Evolutionary conservation across 2,113 vertebrate species (phyloP), one percentile per base, ranked within the genome.

Genomic region (Myanophis thanlyinensis): DNA sequence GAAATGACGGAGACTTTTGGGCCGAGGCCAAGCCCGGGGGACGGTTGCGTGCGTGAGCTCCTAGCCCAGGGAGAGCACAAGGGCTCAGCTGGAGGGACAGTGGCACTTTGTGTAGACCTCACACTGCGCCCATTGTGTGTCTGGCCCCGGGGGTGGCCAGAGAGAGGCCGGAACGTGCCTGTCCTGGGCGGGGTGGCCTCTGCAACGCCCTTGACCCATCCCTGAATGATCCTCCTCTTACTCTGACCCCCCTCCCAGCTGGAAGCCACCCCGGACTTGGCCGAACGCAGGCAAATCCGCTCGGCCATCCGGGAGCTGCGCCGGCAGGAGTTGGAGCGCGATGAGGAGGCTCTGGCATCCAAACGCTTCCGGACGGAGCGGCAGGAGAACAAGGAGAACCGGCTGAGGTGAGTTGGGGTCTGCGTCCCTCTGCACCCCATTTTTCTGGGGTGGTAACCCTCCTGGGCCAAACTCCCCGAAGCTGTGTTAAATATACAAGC

Each of bases 301-400:
- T 98, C 98, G 0, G 99, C 99, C 49, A 98, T 99, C 92, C 97
- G 99, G 91, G 99, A 99, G 56, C 93, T 99, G 91, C 98, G 98
- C 95, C 97, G 98, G 54, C 98, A 98, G 93, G 99, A 99, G 97
- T 97, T 99, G 23, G 98, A 99, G 95, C 97, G 97, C 15, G 98
- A 99, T 84, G 99, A 99, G 93, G 99, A 98, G 48, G 98, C 98
- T 0, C 95, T 99, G 97, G 98, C 99, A 5, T 99, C 98, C 91
- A 99, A 99, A 94, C 98, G 99, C 40, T 99, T 99, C 97, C 98
- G 99, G 40, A 97, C 98, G 0, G 98, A 98, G 53, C 97, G 98
- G 20, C 97, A 97, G 87, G 98, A 99, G 40, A 94, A 99, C 97
- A 99, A 99, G 95, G 99, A 99, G 97, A 99, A 99, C 94, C 98